These are phyloP conservation scores for Saccostrea echinata DNA, from an alignment of 1,140 invertebrate species.

Conservation along the genomic window DNA sequence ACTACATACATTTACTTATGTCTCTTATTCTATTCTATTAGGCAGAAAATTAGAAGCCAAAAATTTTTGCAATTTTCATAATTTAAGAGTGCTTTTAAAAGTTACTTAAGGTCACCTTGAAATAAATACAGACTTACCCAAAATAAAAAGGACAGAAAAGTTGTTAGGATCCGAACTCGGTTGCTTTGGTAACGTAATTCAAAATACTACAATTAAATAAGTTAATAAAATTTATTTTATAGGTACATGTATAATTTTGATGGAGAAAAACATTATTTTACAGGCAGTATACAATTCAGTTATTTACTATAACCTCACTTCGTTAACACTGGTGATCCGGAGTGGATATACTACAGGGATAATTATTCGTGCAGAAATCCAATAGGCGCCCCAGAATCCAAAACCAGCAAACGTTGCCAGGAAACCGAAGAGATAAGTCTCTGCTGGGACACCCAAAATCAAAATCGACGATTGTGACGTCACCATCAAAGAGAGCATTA, in stretches of 20 bases:
- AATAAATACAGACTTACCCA: not conserved
- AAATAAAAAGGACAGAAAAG: not conserved
- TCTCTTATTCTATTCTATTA: not conserved
- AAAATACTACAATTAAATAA: constrained; percentile 38
- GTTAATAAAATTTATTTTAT: not conserved
- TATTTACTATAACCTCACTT: constrained; percentile 30
- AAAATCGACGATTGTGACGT: constrained; percentile 61
- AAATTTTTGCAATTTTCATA: not conserved
- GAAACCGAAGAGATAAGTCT: constrained; percentile 54
- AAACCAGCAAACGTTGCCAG: constrained; percentile 46
- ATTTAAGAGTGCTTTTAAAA: not conserved
- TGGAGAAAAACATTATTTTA: not conserved
- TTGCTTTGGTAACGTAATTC: constrained; percentile 13
- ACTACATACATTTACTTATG: not conserved
- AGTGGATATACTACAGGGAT: constrained; percentile 59
- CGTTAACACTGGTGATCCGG: constrained; percentile 54
- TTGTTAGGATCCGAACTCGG: not conserved
- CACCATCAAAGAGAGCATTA: constrained; percentile 58
- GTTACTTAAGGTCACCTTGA: not conserved
- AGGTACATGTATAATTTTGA: not conserved
- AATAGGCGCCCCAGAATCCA: constrained; percentile 44
- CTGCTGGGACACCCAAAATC: constrained; percentile 60
- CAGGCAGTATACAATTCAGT: not conserved
- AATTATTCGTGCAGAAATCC: constrained; percentile 48
- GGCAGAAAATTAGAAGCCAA: not conserved